Evolutionary conservation across 2,113 vertebrate species (phyloP).

Genomic region (Pelobates fuscus): DNA sequence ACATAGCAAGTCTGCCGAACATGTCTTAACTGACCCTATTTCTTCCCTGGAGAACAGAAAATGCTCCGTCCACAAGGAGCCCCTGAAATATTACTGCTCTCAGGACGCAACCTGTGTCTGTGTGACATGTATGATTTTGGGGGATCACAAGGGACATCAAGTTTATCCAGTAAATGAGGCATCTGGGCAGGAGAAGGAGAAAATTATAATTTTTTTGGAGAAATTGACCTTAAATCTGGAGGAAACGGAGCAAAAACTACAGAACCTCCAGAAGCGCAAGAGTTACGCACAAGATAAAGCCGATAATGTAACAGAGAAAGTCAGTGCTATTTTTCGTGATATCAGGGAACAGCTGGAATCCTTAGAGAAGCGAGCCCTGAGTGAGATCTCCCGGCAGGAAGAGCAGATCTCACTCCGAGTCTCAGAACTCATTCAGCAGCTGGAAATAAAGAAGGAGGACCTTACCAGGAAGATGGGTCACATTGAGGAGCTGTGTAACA

Average conservation of each 20-base stretch:
- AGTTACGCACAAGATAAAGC: background rate
- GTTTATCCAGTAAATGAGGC: background rate
- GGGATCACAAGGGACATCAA: conserved; percentile 53
- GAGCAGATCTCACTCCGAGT: background rate
- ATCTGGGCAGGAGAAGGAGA: conserved; percentile 7
- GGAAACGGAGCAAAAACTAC: background rate
- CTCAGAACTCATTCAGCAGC: background rate
- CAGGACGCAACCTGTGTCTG: conserved; percentile 54
- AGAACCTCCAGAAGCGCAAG: background rate
- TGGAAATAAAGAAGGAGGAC: background rate
- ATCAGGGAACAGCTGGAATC: conserved; percentile 5
- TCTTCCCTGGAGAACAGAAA: conserved; percentile 1
- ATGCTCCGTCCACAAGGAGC: conserved; percentile 56
- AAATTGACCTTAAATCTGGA: background rate
- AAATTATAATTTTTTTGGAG: background rate
- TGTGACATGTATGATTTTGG: conserved; percentile 56
- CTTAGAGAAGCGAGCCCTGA: background rate
- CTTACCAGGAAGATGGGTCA: conserved; percentile 7
- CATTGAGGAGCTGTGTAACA: conserved; percentile 15
- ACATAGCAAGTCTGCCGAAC: conserved; percentile 22
- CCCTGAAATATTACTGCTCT: conserved; percentile 58
- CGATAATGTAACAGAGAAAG: background rate
- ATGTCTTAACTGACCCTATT: conserved; percentile 20
- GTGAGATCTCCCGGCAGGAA: conserved; percentile 16
- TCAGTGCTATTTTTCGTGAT: background rate